Base-by-base conservation (phyloP, 2,113 vertebrate genomes). In the Geothlypis trichas region DNA sequence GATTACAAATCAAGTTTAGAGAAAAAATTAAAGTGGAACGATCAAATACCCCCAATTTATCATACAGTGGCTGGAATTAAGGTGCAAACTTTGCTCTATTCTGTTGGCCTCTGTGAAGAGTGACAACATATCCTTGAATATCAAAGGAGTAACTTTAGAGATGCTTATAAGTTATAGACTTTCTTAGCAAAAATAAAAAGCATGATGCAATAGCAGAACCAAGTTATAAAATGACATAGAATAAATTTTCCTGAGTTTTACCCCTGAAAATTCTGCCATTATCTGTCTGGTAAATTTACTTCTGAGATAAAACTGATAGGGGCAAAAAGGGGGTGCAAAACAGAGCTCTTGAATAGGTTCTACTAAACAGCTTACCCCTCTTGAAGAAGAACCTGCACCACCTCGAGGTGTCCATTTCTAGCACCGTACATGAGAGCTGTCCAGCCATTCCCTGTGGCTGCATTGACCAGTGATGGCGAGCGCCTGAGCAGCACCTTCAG, bases 361-460 rank as follows among this genome's bases (percentile, higher is more conserved):
- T 44, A 3, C 35, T 41, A 7, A 87, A 71, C 42, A 33, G 30
- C 95, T 98, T 98, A 99, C 99, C 99, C 98, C 77, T 98, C 97
- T 18, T 98, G 96, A 86, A 99, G 98, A 65, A 99, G 98, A 80
- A 94, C 54, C 39, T 97, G 97, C 68, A 97, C 98, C 67, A 98
- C 90, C 3, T 97, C 82, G 15, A 93, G 84, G 87, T 99, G 99
- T 35, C 99, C 99, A 33, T 99, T 99, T 61, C 99, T 98, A 19
- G 99, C 98, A 8, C 97, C 99, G 37, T 98, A 97, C 99, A 99
- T 99, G 85, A 99, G 93, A 11, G 99, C 99, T 16, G 98, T 99
- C 99, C 99, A 99, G 94, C 99, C 99, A 3, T 98, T 98, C 81
- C 94, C 88, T 39, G 98, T 97, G 23, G 97, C 87, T 89, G 97